Evolutionary conservation across 2,113 vertebrate species (phyloP).

Genomic region (Puffinus mauretanicus): DNA sequence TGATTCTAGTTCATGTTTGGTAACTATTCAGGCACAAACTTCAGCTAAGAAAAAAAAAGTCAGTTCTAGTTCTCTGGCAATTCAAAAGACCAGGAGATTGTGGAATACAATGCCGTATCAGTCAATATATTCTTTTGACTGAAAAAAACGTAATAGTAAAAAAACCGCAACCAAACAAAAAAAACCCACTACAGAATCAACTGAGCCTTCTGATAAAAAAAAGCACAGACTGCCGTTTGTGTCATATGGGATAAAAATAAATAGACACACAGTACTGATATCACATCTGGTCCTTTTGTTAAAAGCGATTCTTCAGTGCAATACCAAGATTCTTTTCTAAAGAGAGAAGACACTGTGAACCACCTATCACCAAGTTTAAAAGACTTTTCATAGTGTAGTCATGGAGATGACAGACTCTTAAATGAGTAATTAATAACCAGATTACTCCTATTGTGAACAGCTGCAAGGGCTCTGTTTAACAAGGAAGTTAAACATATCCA

Average conservation of each 20-base stretch:
- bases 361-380: not conserved
- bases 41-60: not conserved
- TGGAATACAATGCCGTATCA: not conserved
- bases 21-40: not conserved
- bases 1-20: not conserved
- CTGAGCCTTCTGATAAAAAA: not conserved
- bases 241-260: not conserved
- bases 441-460: not conserved
- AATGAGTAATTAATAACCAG: not conserved
- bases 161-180: not conserved
- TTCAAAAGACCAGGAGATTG: not conserved
- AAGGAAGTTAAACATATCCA: not conserved
- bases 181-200: not conserved
- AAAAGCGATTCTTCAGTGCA: not conserved
- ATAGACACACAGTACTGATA: not conserved
- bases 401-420: not conserved
- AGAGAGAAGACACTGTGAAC: not conserved
- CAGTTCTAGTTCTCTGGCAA: not conserved
- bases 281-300: not conserved
- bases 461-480: not conserved
- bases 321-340: not conserved
- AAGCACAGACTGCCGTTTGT: not conserved
- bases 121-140: not conserved
- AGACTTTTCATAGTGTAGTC: not conserved
- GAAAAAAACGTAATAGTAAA: not conserved